Conservation (phyloP, 2,797 vertebrate species). For the Sternotherus odoratus region DNA sequence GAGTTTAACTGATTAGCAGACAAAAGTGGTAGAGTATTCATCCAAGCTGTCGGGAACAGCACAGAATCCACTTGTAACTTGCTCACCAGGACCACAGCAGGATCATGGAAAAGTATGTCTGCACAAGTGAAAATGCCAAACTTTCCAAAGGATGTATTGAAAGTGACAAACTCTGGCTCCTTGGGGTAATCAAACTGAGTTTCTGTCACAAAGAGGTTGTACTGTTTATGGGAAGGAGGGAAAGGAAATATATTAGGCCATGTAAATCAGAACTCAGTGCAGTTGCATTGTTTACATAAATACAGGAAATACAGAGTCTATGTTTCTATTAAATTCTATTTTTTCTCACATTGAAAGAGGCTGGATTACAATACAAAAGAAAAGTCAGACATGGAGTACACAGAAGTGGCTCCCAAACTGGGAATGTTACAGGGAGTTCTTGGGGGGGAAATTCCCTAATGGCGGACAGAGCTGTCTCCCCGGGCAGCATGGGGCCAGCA, state of each 20-base stretch:
- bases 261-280: not conserved
- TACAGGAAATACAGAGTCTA: not conserved
- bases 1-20: slow-evolving; percentile 65
- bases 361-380: not conserved
- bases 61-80: slow-evolving; percentile 57
- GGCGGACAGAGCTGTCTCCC: too few relatives aligned
- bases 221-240: slow-evolving; percentile 35
- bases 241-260: not conserved
- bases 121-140: slow-evolving; percentile 74
- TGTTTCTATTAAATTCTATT: not conserved
- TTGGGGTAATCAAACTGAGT: slow-evolving; percentile 67
- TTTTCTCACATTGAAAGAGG: not conserved
- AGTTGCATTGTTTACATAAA: not conserved
- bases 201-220: slow-evolving; percentile 69
- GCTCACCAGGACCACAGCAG: slow-evolving; percentile 50
- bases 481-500: too few relatives aligned
- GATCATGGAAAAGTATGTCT: slow-evolving; percentile 61
- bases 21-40: slow-evolving; percentile 57
- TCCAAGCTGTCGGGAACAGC: slow-evolving; percentile 56
- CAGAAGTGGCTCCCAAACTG: too few relatives aligned
- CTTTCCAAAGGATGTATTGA: slow-evolving; percentile 69
- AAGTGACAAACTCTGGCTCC: slow-evolving; percentile 60
- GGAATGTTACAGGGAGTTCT: too few relatives aligned
- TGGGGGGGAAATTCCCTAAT: too few relatives aligned
- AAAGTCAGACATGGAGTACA: not conserved